Evolutionary conservation across 2,888 invertebrate species (phyloP).

Genomic region (Oxyteleia sp.): DNA sequence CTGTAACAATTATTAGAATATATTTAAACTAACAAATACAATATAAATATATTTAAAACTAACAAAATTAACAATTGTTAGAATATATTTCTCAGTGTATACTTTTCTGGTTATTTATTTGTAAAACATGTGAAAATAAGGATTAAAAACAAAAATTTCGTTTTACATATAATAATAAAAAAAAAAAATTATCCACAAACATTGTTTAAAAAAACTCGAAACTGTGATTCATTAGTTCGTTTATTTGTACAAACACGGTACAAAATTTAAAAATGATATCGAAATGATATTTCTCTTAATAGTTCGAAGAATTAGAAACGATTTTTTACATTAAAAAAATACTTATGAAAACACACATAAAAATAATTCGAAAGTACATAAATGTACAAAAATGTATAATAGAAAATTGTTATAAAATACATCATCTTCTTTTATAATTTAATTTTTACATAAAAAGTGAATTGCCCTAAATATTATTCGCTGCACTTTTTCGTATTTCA

Average conservation of each 20-base stretch:
- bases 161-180: too few relatives aligned
- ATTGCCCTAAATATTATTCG: slow-evolving; percentile 58
- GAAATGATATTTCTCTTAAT: slow-evolving; percentile 18
- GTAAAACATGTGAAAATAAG: too few relatives aligned
- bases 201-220: too few relatives aligned
- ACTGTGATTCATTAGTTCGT: too few relatives aligned
- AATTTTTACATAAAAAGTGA: slow-evolving; percentile 10
- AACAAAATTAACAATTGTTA: too few relatives aligned
- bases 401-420: slow-evolving; percentile 53
- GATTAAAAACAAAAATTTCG: too few relatives aligned
- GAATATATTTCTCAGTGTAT: too few relatives aligned
- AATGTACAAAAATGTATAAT: slow-evolving; percentile 44
- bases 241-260: slow-evolving; percentile 41
- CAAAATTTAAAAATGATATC: slow-evolving; percentile 33
- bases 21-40: too few relatives aligned
- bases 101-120: too few relatives aligned
- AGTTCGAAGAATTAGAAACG: slow-evolving; percentile 17
- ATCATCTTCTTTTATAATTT: slow-evolving; percentile 10
- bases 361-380: slow-evolving; percentile 52
- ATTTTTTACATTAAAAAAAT: slow-evolving; percentile 29
- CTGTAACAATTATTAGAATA: too few relatives aligned
- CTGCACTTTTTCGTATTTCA: slow-evolving; percentile 78
- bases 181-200: too few relatives aligned
- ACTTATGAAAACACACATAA: slow-evolving; percentile 30
- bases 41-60: too few relatives aligned